Conservation (phyloP, 2,888 invertebrate genomes). For the Acleris cristana region DNA sequence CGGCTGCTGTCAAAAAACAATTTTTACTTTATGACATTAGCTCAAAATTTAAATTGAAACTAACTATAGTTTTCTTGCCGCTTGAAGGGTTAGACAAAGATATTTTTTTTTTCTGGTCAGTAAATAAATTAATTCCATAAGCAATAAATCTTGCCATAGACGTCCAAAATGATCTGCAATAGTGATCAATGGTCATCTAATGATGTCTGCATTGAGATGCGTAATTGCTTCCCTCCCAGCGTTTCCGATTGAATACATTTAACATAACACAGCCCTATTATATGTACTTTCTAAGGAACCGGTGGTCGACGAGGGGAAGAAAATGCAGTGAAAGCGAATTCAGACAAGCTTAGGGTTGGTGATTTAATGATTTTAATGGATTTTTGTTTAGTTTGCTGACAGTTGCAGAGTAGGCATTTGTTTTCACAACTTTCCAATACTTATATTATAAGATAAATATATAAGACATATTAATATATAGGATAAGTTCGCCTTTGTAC, state of each 20-base stretch:
- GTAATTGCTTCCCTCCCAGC: conserved; percentile 30
- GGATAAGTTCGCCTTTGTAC: no score
- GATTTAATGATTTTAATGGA: conserved; percentile 20
- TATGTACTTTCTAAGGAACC: conserved; percentile 15
- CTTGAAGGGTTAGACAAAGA: no score
- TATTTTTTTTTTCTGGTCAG: no score
- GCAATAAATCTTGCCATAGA: no score
- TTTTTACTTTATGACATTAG: no score
- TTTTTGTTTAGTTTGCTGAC: conserved; percentile 5
- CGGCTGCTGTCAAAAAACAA: no score
- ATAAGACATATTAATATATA: no score
- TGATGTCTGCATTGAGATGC: conserved; percentile 29
- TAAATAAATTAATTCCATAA: no score
- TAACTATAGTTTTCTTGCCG: no score
- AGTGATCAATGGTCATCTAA: conserved; percentile 13
- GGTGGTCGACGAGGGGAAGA: conserved; percentile 20
- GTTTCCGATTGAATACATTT: conserved; percentile 32
- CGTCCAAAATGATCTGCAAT: neutral
- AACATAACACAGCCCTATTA: conserved; percentile 31
- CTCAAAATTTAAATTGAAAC: no score
- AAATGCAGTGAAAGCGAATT: conserved; percentile 27
- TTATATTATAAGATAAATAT: no score
- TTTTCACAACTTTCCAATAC: no score
- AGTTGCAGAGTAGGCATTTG: neutral
- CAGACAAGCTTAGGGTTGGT: neutral